Base-by-base conservation (phyloP, 2,888 invertebrate species). In the Tromatobia lineatoria region DNA sequence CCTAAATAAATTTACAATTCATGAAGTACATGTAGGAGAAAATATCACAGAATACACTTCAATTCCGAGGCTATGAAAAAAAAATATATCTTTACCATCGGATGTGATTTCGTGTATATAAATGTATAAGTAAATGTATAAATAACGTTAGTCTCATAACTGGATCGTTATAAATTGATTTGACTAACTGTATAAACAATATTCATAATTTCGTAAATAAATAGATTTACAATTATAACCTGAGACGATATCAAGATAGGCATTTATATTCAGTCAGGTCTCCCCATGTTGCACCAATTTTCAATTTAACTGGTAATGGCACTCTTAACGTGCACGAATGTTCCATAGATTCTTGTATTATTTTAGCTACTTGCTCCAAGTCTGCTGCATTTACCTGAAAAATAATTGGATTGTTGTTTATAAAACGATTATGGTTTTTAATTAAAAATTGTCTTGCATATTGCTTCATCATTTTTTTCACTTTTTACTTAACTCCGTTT, bases 251-350 rank as follows among this genome's bases (percentile, higher is more conserved):
- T 42, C 29, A 70, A 13, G 3, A 23, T 80, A 81, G 11, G 71
- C 82, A 84, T 77, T 86, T 84, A 83, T 92, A 93, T 88, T 95
- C 94, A 18, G 89, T 89, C 82, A 95, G 91, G 83, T 94, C 92
- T 2, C 98, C 98, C 99, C 99, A 99, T 42, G 96, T 96, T 75
- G 94, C 94, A 0, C 99, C 99, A 64, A 95, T 94, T 94, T 96
- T 98, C 0, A 99, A 93, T 95, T 98, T 98, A 0, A 99, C 98
- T 7, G 98, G 98, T 80, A 99, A 94, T n/a, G 96, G 96, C 3
- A 99, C 97, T 71, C 95, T 95, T 34, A 99, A 94, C 82, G 94
- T 94, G 7, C 96, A 95, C 15, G 97, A 96, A 77, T 95, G 95
- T 93, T 98, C 98, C 99, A 99, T 99, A 29, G 95, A 95, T 57